A percentile compares a stretch with the other conserved stretches of the same genome.
These are phyloP conservation scores for Alloscopus bannaensis DNA, from an alignment of 2,888 invertebrate species.

Conservation along the genomic window DNA sequence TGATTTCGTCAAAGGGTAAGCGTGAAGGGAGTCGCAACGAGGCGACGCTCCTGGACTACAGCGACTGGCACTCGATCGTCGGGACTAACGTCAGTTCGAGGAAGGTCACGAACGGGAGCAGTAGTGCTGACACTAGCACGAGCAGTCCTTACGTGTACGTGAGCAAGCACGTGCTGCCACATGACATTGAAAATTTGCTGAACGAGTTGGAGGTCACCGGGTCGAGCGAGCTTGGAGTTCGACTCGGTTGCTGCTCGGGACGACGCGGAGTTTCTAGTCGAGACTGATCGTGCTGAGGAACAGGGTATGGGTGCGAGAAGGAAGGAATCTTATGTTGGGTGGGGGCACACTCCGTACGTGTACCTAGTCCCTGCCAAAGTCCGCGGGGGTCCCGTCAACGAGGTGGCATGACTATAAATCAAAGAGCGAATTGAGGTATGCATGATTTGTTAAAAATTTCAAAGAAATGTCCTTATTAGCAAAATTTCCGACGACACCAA, in stretches of 20 bases:
- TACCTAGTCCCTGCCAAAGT: slow-evolving; percentile 1
- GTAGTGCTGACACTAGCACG: slow-evolving; percentile 1
- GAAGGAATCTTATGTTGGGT: not conserved
- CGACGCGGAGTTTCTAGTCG: slow-evolving; percentile 34
- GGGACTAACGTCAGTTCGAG: not conserved
- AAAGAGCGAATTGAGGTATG: too few relatives aligned
- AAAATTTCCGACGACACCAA: too few relatives aligned
- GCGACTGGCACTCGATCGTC: slow-evolving; percentile 38
- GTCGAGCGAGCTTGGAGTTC: not conserved
- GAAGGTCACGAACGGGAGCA: not conserved
- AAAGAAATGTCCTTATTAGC: too few relatives aligned
- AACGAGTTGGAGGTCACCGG: slow-evolving; percentile 21
- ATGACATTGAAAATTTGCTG: slow-evolving; percentile 43
- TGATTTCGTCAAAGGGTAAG: too few relatives aligned
- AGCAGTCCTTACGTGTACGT: slow-evolving; percentile 14
- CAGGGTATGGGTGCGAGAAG: slow-evolving; percentile 21
- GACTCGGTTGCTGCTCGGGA: slow-evolving; percentile 41
- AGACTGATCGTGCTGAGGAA: slow-evolving; percentile 37
- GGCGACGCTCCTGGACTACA: slow-evolving; percentile 22
- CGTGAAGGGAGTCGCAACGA: slow-evolving; percentile 6
- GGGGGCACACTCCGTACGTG: not conserved
- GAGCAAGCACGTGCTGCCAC: slow-evolving; percentile 36
- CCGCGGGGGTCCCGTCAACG: too few relatives aligned
- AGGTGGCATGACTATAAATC: too few relatives aligned
- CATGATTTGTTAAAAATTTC: too few relatives aligned